Conservation (phyloP, 23 tunicate genomes). For the Styela clava region DNA sequence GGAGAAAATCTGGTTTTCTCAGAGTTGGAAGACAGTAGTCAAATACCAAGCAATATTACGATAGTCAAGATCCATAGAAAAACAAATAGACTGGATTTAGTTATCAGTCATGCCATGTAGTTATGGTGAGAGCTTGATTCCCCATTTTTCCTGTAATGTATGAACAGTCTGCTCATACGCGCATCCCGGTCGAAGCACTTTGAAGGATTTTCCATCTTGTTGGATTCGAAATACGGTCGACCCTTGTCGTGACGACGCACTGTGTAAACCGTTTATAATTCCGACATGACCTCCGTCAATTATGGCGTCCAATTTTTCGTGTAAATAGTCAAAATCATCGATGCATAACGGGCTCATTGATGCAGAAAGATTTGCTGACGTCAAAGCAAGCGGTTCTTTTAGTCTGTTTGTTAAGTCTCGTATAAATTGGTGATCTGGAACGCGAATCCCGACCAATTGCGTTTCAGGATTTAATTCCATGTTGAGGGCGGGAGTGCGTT, state of each 20-base stretch:
- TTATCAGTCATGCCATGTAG: too few species aligned
- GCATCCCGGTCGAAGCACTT: constrained; percentile 75
- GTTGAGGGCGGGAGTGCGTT: constrained; percentile 72
- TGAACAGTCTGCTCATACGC: constrained; percentile 76
- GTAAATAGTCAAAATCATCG: constrained; percentile 58
- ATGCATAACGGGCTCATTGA: constrained; percentile 51
- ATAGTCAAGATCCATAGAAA: too few species aligned
- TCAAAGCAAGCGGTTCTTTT: constrained; percentile 83
- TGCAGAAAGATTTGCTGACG: constrained; percentile 87
- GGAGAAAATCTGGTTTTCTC: too few species aligned
- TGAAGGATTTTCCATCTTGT: constrained; percentile 66
- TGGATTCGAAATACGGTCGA: constrained; percentile 64
- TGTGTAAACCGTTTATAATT: constrained; percentile 14
- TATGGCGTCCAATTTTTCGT: constrained; percentile 71
- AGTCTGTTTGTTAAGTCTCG: constrained; percentile 61
- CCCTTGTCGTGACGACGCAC: constrained; percentile 47
- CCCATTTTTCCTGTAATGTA: constrained; percentile 47
- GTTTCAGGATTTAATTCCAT: constrained; percentile 70
- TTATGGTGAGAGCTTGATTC: constrained; percentile 23
- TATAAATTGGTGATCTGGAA: constrained; percentile 74
- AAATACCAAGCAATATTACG: too few species aligned
- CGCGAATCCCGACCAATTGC: constrained; percentile 68
- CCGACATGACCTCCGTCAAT: constrained; percentile 86
- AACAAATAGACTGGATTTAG: too few species aligned
- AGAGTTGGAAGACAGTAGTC: too few species aligned